Evolutionary conservation across 1,140 invertebrate genomes (phyloP), one percentile per base, ranked within the genome.

Genomic region (Rhagoletis pomonella): DNA sequence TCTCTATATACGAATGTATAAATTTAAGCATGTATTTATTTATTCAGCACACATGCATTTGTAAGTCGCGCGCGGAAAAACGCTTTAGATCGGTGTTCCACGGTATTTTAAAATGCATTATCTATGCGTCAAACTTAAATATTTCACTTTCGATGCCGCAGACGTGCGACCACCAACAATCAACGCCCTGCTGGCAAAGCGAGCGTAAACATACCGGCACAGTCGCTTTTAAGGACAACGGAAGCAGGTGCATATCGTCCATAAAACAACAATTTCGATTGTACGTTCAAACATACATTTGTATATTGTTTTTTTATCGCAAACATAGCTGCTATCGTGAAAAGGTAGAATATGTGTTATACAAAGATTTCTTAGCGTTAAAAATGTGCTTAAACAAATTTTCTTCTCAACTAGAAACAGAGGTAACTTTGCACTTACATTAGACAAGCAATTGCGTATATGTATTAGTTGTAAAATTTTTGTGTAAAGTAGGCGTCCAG

Each of bases 81-180:
- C 60, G 12, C 17, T 62, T 9, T 4, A 62, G n/a, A 62, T 4
- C 60, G 12, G 60, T 62, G 7, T 62, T 17, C 12, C 4, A 62
- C 12, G 60, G 60, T n/a, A 62, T 62, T 62, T 62, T 62, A 62
- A 62, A 62, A 62, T 62, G 60, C n/a, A 62, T 62, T 62, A 62
- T 62, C 60, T 17, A 12, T 14, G 60, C 60, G 60, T 14, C 60
- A 62, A 62, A 14, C 60, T 62, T 14, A 62, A 62, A 62, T 62
- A 62, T 17, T 62, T 62, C 60, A 62, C 60, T 62, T 62, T 62
- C 60, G 60, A 12, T 62, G n/a, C 12, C 60, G 60, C 60, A 14
- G 60, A 62, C 60, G 60, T 62, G 4, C 12, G 60, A 14, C 60
- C 60, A n/a, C 60, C 60, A n/a, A 62, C 60, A 62, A 12, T 62